Evolutionary conservation across 2,888 invertebrate species (phyloP).

Genomic region (Theretra japonica): DNA sequence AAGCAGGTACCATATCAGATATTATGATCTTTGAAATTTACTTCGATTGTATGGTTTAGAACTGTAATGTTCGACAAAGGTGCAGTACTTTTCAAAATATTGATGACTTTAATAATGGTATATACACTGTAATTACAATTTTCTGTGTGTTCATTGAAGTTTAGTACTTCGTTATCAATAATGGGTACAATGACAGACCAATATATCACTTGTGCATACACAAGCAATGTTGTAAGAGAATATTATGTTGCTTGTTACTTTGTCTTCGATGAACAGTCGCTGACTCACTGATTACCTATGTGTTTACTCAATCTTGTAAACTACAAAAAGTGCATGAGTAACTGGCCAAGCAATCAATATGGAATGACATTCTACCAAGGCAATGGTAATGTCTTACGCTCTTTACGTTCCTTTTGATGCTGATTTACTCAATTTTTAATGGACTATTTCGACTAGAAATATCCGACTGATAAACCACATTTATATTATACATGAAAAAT

Average conservation of each 20-base stretch:
- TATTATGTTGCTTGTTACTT: slow-evolving; percentile 11
- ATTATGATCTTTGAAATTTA: neutral
- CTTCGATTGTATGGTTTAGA: neutral
- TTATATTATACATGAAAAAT: too few species aligned
- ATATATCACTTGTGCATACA: neutral
- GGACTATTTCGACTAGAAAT: too few species aligned
- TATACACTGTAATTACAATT: neutral
- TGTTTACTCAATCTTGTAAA: slow-evolving; percentile 18
- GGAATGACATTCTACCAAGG: slow-evolving; percentile 5
- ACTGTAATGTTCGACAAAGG: neutral
- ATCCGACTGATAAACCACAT: too few species aligned
- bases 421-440: neutral
- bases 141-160: neutral
- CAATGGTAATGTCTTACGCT: neutral
- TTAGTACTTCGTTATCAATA: neutral
- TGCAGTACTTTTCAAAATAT: neutral
- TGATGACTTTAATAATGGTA: neutral
- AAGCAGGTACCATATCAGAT: neutral
- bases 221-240: neutral
- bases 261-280: neutral
- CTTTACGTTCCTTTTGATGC: neutral
- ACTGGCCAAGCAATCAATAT: slow-evolving; percentile 9
- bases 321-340: slow-evolving; percentile 23
- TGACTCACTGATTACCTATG: slow-evolving; percentile 25
- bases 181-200: neutral